Evolutionary conservation across 2,888 invertebrate species (phyloP).

Genomic region (Scaptomyza parva): DNA sequence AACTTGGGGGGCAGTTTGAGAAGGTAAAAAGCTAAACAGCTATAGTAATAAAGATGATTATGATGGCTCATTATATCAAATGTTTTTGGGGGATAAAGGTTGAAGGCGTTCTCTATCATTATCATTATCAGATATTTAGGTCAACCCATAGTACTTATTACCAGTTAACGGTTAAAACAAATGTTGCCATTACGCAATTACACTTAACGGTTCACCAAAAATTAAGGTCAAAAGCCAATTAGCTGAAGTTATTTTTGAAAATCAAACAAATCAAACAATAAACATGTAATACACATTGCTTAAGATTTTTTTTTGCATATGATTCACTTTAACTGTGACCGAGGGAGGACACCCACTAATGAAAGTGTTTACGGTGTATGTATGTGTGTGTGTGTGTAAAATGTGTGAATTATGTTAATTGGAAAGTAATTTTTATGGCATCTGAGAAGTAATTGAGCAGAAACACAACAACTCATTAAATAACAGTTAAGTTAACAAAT

Average conservation of each 20-base stretch:
- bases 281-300: slow-evolving; percentile 12
- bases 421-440: slow-evolving; percentile 70
- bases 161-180: slow-evolving; percentile 42
- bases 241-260: slow-evolving; percentile 23
- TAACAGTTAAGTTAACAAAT: slow-evolving; percentile 65
- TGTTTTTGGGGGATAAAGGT: background rate
- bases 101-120: slow-evolving; percentile 37
- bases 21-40: slow-evolving; percentile 1
- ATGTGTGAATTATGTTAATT: slow-evolving; percentile 76
- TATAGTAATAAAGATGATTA: slow-evolving; percentile 32
- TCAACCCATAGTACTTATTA: slow-evolving; percentile 17
- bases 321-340: slow-evolving; percentile 40
- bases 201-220: slow-evolving; percentile 27
- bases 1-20: slow-evolving; percentile 32
- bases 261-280: slow-evolving; percentile 18
- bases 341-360: slow-evolving; percentile 39
- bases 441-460: slow-evolving; percentile 48
- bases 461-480: slow-evolving; percentile 53
- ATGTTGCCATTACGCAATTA: slow-evolving; percentile 38
- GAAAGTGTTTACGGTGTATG: no score
- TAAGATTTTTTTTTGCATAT: slow-evolving; percentile 32
- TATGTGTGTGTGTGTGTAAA: slow-evolving; percentile 27
- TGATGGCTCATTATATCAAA: slow-evolving; percentile 49
- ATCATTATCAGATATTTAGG: slow-evolving; percentile 15
- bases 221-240: slow-evolving; percentile 43